Percentiles rank a stretch among this genome's conserved stretches.
These are phyloP conservation scores for Grammomys dolichurus DNA, from an alignment of 2,113 vertebrate species.

Conservation along the genomic window DNA sequence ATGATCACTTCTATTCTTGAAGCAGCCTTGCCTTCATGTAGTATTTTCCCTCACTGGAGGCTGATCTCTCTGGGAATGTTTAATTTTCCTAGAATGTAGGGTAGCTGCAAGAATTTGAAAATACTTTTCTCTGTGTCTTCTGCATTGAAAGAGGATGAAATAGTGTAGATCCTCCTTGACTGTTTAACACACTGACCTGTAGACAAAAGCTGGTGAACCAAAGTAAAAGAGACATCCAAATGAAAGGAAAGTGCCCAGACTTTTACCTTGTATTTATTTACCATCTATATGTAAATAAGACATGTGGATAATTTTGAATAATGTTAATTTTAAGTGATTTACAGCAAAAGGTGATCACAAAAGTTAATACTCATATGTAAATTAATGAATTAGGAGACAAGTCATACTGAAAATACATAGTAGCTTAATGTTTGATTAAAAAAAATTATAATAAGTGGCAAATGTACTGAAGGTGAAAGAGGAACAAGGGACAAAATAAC, in stretches of 20 bases:
- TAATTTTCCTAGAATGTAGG: background rate
- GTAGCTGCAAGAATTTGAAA: background rate
- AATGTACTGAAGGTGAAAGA: background rate
- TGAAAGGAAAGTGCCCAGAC: background rate
- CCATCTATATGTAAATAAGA: background rate
- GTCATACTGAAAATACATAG: background rate
- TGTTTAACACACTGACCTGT: background rate
- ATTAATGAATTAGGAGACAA: background rate
- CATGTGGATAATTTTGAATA: background rate
- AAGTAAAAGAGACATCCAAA: background rate
- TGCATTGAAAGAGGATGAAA: background rate
- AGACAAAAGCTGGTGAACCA: background rate
- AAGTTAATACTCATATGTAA: background rate
- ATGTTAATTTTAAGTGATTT: background rate
- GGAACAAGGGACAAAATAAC: background rate
- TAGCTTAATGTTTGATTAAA: background rate
- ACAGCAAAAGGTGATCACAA: background rate
- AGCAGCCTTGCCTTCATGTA: background rate
- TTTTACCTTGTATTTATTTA: background rate
- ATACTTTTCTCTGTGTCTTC: background rate
- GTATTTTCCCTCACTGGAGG: background rate
- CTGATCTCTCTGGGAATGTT: background rate
- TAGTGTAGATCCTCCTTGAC: background rate
- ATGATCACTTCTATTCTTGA: background rate
- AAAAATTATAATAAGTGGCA: background rate